Evolutionary conservation across 2,113 vertebrate species (phyloP).

Genomic region (Gnathonemus echidnorhynchus): DNA sequence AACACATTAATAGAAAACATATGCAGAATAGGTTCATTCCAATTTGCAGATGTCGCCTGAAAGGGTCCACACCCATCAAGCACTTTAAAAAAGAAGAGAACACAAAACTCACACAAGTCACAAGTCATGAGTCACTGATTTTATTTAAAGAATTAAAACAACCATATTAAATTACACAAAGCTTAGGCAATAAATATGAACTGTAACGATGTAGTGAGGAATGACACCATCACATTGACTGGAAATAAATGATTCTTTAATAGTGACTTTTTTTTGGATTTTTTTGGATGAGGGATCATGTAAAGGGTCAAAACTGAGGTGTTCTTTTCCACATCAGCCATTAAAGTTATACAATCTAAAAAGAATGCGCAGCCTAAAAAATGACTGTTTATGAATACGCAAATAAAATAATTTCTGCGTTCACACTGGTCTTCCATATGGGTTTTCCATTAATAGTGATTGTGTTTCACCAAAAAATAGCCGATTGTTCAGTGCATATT

Average conservation of each 20-base stretch:
- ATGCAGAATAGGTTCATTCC: neutral
- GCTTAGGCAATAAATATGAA: neutral
- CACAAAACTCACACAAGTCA: neutral
- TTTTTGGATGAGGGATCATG: neutral
- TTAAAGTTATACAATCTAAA: neutral
- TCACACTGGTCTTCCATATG: constrained; percentile 20
- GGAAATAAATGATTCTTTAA: neutral
- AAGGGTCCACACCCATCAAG: constrained; percentile 5
- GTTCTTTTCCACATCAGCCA: neutral
- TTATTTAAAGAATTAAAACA: neutral
- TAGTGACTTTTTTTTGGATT: neutral
- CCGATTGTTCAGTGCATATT: neutral
- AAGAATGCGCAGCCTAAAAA: neutral
- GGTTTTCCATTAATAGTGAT: neutral
- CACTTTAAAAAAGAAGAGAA: neutral
- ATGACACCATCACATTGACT: neutral
- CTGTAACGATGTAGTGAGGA: neutral
- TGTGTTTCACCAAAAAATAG: neutral
- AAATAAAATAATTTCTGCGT: constrained; percentile 11
- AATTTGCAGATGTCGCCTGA: constrained; percentile 17
- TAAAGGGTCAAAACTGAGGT: neutral
- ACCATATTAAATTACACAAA: neutral
- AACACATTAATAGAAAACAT: neutral
- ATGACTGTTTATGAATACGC: neutral
- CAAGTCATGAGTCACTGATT: neutral